Evolutionary conservation across 2,113 vertebrate species (phyloP).

Genomic region (Arothron firmamentum): DNA sequence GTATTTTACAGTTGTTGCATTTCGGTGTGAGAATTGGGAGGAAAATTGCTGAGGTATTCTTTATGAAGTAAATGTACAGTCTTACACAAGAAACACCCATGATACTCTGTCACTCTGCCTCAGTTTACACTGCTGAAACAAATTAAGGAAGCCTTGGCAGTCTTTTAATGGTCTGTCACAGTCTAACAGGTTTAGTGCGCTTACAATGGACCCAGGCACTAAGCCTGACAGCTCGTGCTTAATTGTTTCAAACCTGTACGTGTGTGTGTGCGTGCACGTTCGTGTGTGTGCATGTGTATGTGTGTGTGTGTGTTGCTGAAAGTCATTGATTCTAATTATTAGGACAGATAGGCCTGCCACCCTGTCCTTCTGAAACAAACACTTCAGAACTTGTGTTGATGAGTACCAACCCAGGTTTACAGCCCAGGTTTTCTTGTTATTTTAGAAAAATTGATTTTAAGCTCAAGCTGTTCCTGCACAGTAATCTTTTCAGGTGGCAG

Average conservation of each 20-base stretch:
- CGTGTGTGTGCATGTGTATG: slow-evolving; percentile 59
- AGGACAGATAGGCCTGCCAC: slow-evolving; percentile 57
- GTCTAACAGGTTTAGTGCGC: slow-evolving; percentile 75
- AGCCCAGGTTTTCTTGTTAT: slow-evolving; percentile 15
- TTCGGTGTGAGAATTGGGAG: neutral
- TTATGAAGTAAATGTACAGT: slow-evolving; percentile 18
- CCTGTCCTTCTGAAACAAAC: slow-evolving; percentile 33
- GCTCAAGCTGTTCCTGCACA: slow-evolving; percentile 6
- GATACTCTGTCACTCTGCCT: slow-evolving; percentile 57
- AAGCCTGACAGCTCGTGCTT: slow-evolving; percentile 75
- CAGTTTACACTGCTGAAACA: slow-evolving; percentile 61
- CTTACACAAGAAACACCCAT: slow-evolving; percentile 30
- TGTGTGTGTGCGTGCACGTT: slow-evolving; percentile 19
- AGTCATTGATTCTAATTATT: slow-evolving; percentile 68
- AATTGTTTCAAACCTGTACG: slow-evolving; percentile 74
- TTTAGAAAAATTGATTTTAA: slow-evolving; percentile 34
- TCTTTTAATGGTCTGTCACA: slow-evolving; percentile 81
- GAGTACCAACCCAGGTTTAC: slow-evolving; percentile 26
- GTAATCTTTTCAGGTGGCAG: slow-evolving; percentile 13
- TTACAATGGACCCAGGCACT: slow-evolving; percentile 77
- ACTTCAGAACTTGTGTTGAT: slow-evolving; percentile 26
- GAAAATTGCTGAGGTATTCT: neutral
- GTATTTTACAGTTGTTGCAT: neutral
- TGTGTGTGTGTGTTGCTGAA: slow-evolving; percentile 7
- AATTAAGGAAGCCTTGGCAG: slow-evolving; percentile 72